These are phyloP conservation scores for Hofmannophila pseudospretella DNA, from an alignment of 2,888 invertebrate species.

Conservation along the genomic window DNA sequence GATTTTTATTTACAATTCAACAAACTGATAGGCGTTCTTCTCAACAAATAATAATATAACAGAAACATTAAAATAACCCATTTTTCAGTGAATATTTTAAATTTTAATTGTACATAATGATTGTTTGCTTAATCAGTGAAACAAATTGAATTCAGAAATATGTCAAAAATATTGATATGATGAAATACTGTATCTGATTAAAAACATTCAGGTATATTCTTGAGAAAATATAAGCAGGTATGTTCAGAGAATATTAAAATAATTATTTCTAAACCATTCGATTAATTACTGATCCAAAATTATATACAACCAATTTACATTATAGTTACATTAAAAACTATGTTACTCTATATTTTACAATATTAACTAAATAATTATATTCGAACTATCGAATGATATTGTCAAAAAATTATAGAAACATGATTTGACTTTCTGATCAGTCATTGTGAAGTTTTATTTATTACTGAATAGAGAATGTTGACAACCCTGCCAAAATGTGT, in stretches of 20 bases:
- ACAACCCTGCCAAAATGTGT: slow-evolving; percentile 1
- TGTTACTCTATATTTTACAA: slow-evolving; percentile 4
- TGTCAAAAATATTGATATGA: too few species aligned
- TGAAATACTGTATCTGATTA: too few species aligned
- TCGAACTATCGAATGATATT: slow-evolving; percentile 20
- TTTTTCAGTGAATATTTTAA: too few species aligned
- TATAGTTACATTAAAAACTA: slow-evolving; percentile 33
- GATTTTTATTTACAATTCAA: slow-evolving; percentile 42
- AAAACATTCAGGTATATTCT: too few species aligned
- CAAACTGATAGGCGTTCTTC: slow-evolving; percentile 9
- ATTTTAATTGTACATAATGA: too few species aligned
- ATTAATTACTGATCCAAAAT: slow-evolving; percentile 40
- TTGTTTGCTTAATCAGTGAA: too few species aligned
- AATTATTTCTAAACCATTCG: slow-evolving; percentile 29
- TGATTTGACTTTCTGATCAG: slow-evolving; percentile 14
- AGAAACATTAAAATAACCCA: slow-evolving; percentile 20
- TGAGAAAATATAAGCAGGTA: background rate
- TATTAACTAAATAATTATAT: slow-evolving; percentile 1
- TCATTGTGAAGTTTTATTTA: background rate
- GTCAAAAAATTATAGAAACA: slow-evolving; percentile 18
- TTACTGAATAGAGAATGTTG: slow-evolving; percentile 5
- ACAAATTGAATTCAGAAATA: too few species aligned
- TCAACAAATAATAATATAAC: slow-evolving; percentile 30
- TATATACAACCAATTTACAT: slow-evolving; percentile 75
- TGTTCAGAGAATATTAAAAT: slow-evolving; percentile 2